Conservation (phyloP, 2,113 vertebrate species). For the Thalassarche chlororhynchos region DNA sequence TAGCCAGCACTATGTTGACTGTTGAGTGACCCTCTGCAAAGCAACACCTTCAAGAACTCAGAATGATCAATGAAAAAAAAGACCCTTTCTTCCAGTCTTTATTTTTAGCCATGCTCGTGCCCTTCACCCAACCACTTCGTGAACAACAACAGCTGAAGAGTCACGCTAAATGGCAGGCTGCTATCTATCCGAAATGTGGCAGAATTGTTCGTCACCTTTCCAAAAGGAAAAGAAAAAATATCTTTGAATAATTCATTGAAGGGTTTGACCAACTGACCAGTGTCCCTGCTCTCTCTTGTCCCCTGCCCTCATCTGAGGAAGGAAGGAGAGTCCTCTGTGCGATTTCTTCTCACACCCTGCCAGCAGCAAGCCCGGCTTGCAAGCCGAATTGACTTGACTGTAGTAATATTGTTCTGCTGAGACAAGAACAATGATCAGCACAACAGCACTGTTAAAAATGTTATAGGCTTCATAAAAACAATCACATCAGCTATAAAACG, state of each 20-base stretch:
- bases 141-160: conserved; percentile 18
- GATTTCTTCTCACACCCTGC: conserved; percentile 15
- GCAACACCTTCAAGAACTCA: background rate
- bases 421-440: conserved; percentile 65
- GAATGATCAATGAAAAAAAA: background rate
- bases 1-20: background rate
- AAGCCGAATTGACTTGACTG: conserved; percentile 60
- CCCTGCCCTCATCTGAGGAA: background rate
- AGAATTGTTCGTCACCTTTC: background rate
- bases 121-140: background rate
- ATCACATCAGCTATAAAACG: conserved; percentile 75
- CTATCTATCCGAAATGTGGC: conserved; percentile 3
- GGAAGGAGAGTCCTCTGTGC: background rate
- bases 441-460: conserved; percentile 61
- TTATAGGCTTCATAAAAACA: conserved; percentile 78
- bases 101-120: background rate
- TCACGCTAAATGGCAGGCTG: conserved; percentile 32
- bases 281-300: background rate
- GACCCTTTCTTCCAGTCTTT: background rate
- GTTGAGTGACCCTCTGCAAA: background rate
- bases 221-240: conserved; percentile 10
- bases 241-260: conserved; percentile 46
- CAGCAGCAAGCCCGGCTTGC: conserved; percentile 5
- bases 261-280: background rate
- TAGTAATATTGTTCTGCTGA: conserved; percentile 69